Evolutionary conservation across 2,888 invertebrate genomes (phyloP), one percentile per base, ranked within the genome.

Genomic region (Ennomos fuscantarius): DNA sequence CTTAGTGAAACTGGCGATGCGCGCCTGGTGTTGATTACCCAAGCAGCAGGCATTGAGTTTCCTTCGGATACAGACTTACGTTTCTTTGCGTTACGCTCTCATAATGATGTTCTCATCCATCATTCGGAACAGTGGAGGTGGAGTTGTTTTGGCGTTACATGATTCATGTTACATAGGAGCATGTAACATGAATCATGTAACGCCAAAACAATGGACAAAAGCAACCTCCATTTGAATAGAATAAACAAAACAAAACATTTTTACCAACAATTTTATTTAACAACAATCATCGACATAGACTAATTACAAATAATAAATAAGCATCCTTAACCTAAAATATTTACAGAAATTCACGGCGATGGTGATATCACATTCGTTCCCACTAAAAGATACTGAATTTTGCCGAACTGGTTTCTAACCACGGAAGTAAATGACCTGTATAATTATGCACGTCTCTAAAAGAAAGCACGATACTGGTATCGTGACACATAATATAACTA

Each of bases 291-390:
- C 81, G 79, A 74, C 74, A 72, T 74, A 80, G 70, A 76, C 77
- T 83, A 78, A 62, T 78, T 80, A 63, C 55, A 70, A 77, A 77
- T 83, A 88, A 89, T 89, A 89, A 89, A 89, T 89, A 87, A 81
- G 77, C 82, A 80, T 74, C 59, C 80, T 79, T 79, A 83, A 74
- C 67, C 65, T 75, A 76, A 72, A 68, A 63, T 88, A 91, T 91
- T 84, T 90, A 90, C 89, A 91, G 79, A 86, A 84, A 87, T 82
- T 86, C 87, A 88, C 84, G 78, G 76, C 73, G 73, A 45, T 43
- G 50, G 49, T 66, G 40, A 62, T 65, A 62, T 62, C 63, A 66
- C 63, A 61, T 60, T 59, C 54, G 58, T 61, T 59, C 45, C 55
- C 55, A 64, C 57, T 15, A 39, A 45, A 32, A 8, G 36, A 40